Evolutionary conservation across 2,888 invertebrate genomes (phyloP).

Genomic region (Capitulum mitella): DNA sequence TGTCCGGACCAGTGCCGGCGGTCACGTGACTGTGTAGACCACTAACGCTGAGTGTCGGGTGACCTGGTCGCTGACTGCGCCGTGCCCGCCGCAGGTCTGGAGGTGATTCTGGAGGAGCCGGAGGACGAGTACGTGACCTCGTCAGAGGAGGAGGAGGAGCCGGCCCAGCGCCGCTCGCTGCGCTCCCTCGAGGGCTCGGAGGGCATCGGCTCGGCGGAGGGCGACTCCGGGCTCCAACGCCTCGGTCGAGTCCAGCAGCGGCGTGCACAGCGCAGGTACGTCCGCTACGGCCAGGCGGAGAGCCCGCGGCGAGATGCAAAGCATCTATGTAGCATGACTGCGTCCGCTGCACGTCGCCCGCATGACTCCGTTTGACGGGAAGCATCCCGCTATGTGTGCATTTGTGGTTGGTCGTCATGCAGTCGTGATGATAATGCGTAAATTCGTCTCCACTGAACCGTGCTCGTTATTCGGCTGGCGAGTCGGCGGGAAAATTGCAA

Average conservation of each 20-base stretch:
- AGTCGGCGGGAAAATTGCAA: no score
- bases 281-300: not conserved
- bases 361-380: no score
- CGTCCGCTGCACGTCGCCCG: no score
- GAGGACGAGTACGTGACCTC: constrained; percentile 37
- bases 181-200: constrained; percentile 33
- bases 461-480: no score
- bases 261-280: constrained; percentile 35
- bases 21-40: no score
- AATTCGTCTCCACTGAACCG: no score
- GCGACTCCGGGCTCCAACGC: constrained; percentile 30
- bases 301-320: no score
- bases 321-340: no score
- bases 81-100: constrained; percentile 34
- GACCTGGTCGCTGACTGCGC: not conserved
- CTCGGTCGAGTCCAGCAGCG: constrained; percentile 34
- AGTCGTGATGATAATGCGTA: no score
- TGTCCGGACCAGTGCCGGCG: no score
- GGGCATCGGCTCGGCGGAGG: constrained; percentile 36
- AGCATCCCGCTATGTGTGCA: no score
- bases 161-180: constrained; percentile 25
- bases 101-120: constrained; percentile 37
- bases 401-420: no score
- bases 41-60: not conserved
- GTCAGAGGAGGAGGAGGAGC: constrained; percentile 32